A percentile compares a stretch with the other conserved stretches of the same genome.
These are phyloP conservation scores for Nipponacmea schrenckii DNA, from an alignment of 2,888 invertebrate species.

Conservation along the genomic window DNA sequence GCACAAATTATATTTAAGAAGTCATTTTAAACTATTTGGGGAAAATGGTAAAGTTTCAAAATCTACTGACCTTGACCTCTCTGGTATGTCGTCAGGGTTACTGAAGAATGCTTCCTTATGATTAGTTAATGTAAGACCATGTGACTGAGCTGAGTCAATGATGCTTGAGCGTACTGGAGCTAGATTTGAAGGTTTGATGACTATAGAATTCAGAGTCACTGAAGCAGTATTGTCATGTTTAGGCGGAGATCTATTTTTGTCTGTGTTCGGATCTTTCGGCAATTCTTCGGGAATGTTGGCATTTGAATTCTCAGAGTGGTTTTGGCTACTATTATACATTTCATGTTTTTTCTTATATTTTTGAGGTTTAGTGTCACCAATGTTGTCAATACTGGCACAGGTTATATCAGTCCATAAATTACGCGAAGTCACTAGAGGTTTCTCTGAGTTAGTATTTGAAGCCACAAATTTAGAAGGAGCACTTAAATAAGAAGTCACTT, in stretches of 20 bases:
- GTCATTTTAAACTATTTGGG: too few relatives aligned
- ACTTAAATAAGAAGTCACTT: background rate
- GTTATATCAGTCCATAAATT: constrained; percentile 1
- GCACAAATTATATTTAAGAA: too few relatives aligned
- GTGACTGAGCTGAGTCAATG: constrained; percentile 37
- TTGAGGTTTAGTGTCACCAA: background rate
- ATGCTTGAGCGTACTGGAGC: constrained; percentile 47
- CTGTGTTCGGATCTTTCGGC: background rate
- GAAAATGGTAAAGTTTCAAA: background rate
- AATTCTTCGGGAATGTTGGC: background rate
- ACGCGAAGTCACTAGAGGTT: background rate
- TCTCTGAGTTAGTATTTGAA: background rate
- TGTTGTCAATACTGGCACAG: background rate
- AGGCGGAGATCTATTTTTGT: background rate
- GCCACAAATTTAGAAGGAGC: constrained; percentile 4
- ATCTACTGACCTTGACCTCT: constrained; percentile 68
- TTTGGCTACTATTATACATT: background rate
- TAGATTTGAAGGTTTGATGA: constrained; percentile 37
- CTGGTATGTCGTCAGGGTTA: constrained; percentile 77
- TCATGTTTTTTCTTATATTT: background rate
- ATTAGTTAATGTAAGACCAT: constrained; percentile 42
- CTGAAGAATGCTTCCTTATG: constrained; percentile 77
- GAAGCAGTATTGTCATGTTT: background rate
- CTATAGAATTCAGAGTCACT: constrained; percentile 12
- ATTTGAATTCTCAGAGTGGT: background rate